Evolutionary conservation across 2,888 invertebrate genomes (phyloP).

Genomic region (Lepidocyrtoides sp.): DNA sequence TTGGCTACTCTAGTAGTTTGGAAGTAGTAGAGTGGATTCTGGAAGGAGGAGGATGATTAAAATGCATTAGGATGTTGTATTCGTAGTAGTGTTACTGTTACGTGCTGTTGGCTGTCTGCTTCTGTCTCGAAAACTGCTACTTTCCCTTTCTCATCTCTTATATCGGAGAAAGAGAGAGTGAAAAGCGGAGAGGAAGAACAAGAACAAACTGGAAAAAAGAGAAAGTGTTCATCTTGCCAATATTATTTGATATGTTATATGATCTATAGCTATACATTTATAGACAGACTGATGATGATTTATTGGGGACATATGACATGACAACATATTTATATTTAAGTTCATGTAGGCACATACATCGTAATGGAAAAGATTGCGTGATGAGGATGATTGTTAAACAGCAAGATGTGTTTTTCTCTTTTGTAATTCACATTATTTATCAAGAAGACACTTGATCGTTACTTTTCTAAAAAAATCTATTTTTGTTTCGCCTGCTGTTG

Average conservation of each 20-base stretch:
- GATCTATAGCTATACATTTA: not conserved
- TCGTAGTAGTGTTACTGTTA: not conserved
- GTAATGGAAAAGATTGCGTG: not conserved
- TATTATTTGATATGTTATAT: not conserved
- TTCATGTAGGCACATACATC: not conserved
- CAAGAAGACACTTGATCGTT: not conserved
- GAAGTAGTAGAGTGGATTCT: not conserved
- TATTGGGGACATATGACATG: conserved; percentile 12
- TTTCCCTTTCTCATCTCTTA: conserved; percentile 54
- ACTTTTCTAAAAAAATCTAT: not conserved
- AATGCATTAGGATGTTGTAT: not conserved
- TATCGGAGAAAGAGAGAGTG: conserved; percentile 6
- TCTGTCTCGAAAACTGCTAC: conserved; percentile 60
- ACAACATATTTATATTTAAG: not conserved
- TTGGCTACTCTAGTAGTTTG: too few relatives aligned
- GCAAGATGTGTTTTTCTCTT: not conserved
- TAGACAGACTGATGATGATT: not conserved
- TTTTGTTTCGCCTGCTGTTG: not conserved
- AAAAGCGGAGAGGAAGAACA: conserved; percentile 23
- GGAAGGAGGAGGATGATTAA: not conserved
- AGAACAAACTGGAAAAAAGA: conserved; percentile 43
- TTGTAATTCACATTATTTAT: not conserved
- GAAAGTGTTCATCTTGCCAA: not conserved
- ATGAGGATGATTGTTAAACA: not conserved
- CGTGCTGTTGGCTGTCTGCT: conserved; percentile 41